Evolutionary conservation across 2,113 vertebrate genomes (phyloP).

Genomic region (Zosterops borbonicus): DNA sequence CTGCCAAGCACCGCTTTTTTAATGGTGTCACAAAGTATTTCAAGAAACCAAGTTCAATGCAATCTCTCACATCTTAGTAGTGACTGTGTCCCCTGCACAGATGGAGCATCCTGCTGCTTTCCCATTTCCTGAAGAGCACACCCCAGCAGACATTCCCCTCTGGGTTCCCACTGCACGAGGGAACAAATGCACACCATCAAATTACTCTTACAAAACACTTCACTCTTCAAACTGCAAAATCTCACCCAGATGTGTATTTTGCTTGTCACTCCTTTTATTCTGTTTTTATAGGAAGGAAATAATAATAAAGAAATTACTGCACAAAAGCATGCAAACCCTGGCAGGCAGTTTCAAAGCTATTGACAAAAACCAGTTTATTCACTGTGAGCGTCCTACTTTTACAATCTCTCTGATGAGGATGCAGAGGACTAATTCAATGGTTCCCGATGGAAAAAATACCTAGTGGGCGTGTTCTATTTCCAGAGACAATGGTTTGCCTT

Average conservation of each 20-base stretch:
- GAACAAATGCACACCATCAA: not conserved
- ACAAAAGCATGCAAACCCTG: slow-evolving; percentile 27
- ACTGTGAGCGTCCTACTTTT: not conserved
- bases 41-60: not conserved
- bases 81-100: not conserved
- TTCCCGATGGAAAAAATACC: not conserved
- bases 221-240: slow-evolving; percentile 3
- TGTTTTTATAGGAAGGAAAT: slow-evolving; percentile 65
- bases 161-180: not conserved
- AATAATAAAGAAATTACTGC: slow-evolving; percentile 57
- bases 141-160: not conserved
- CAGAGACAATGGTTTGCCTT: slow-evolving; percentile 1
- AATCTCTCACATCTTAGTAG: not conserved
- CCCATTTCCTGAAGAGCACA: not conserved
- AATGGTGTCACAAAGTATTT: fast-evolving
- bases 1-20: not conserved
- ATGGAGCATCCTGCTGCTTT: not conserved
- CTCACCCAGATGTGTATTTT: slow-evolving; percentile 29
- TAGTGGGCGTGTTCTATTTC: not conserved
- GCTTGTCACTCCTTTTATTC: slow-evolving; percentile 29
- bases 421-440: slow-evolving; percentile 38
- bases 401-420: slow-evolving; percentile 44
- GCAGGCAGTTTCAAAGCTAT: slow-evolving; percentile 37
- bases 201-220: not conserved
- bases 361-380: slow-evolving; percentile 31